phyloP scores from a whole-genome alignment of 2,888 invertebrate genomes.

The Caenorhabditis becei region DNA sequence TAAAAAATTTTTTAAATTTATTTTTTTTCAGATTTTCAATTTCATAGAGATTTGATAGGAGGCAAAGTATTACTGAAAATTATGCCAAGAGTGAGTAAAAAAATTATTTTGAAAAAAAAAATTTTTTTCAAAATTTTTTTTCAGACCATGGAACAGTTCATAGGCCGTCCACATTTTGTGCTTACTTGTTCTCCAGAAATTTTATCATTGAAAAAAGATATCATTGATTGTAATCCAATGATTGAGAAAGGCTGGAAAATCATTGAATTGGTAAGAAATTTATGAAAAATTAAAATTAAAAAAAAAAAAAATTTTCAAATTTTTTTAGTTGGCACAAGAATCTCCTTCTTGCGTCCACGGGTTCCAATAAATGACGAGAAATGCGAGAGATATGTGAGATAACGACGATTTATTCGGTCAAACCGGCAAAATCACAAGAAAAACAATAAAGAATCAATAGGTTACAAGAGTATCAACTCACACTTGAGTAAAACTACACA shows the following conservation, averaged over 20 bases:
- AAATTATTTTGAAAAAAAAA: not conserved
- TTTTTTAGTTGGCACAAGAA: not conserved
- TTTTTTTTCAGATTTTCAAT: constrained; percentile 47
- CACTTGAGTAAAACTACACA: too few species aligned
- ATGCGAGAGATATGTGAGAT: too few species aligned
- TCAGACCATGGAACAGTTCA: constrained; percentile 33
- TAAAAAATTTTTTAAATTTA: not conserved
- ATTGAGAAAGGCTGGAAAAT: constrained; percentile 19
- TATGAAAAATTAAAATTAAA: not conserved
- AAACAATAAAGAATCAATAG: too few species aligned
- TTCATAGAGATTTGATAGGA: constrained; percentile 34
- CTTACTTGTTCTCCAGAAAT: constrained; percentile 24
- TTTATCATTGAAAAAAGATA: constrained; percentile 19
- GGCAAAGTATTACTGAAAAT: constrained; percentile 7
- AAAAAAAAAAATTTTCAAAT: not conserved
- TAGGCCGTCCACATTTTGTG: constrained; percentile 28
- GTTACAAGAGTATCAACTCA: too few species aligned
- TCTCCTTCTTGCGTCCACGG: too few species aligned
- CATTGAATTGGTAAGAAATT: constrained; percentile 1
- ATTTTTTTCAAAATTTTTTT: constrained; percentile 5
- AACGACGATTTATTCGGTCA: too few species aligned
- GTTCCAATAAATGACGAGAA: too few species aligned
- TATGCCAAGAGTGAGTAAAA: constrained; percentile 19
- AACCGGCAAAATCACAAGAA: too few species aligned
- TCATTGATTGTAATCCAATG: constrained; percentile 26